Evolutionary conservation across 2,888 invertebrate species (phyloP), one percentile per base, ranked within the genome.

Genomic region (Baronia brevicornis): DNA sequence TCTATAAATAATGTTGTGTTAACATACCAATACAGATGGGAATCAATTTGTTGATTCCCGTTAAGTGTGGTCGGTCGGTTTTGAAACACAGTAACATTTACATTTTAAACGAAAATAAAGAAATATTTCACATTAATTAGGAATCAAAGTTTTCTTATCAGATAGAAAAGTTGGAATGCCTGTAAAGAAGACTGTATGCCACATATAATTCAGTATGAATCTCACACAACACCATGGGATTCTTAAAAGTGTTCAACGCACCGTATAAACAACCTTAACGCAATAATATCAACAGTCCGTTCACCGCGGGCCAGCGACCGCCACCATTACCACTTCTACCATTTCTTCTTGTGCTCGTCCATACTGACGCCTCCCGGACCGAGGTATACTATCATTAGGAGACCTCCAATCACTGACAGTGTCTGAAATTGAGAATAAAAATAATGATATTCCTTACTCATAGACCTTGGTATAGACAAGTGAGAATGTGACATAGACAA

Each of bases 261-360:
- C 34, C 21, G 29, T 24, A 18, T 29, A 38, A n/a, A 36, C 36
- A 41, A 31, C 36, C 39, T 38, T 30, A 41, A 17, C 24, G 22
- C 24, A 31, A 29, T 38, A 31, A 36, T 36, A 36, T 36, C 36
- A 31, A 31, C 32, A 22, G 41, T 41, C 38, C 28, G 23, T 30
- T 13, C 31, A 29, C 18, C 9, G 8, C 10, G 33, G 22, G 19
- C 19, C 6, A 4, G 9, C 14, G 5, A n/a, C 13, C 5, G 12
- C 18, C 11, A n/a, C 17, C 36, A 24, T 11, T 44, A 46, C 78
- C 36, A 24, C 11, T 44, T 47, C 78, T 90, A 97, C 97, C 97
- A 99, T 73, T 95, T 93, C 86, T 99, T 99, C 87, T 99, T 99
- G 85, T 98, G 97, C 68, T 98, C 98, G 77, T 99, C 99, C 96